Base-by-base conservation (phyloP, 2,888 invertebrate genomes). In the Ochropacha duplaris region DNA sequence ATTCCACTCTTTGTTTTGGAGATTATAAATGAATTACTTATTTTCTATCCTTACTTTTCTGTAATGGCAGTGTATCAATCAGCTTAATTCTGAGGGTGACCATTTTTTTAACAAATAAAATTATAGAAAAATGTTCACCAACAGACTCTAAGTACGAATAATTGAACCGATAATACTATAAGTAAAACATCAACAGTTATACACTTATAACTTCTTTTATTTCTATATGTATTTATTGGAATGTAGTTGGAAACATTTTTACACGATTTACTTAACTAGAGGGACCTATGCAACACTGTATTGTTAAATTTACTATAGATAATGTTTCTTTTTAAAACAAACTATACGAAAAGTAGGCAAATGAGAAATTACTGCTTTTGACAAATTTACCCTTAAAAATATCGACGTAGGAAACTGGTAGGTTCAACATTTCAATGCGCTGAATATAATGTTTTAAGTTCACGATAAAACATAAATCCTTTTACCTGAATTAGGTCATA, bases 111-210 rank as follows among this genome's bases (percentile, higher is more conserved):
- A 68, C 63, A 60, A 57, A 60, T 57, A 50, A 57, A 58, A 59
- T 44, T 22, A 63, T 56, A 9, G 31, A 76, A 80, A 83, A 84
- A 86, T 87, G 81, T 75, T 74, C 84, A 84, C 81, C 87, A 64
- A 68, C 76, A 80, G 79, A 79, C 68, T 72, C 82, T 88, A 88
- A 89, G 86, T 90, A 90, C 88, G 81, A 89, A 84, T 88, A 89
- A 89, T 90, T 90, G 88, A 85, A 88, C 85, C 83, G 66, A 79
- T 83, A 83, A 72, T 64, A 71, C 70, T 77, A 74, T 69, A 44
- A 68, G 72, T 78, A 76, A 66, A 75, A 80, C 72, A 69, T 73
- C 75, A 78, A 80, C 75, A 83, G 68, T 75, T 74, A 69, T 58
- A 69, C 55, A 60, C 65, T 62, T 57, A 62, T 60, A 57, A 56